Evolutionary conservation across 92 coral and sea anemone species (phyloP).

Genomic region (Umimayanthus kanabou): DNA sequence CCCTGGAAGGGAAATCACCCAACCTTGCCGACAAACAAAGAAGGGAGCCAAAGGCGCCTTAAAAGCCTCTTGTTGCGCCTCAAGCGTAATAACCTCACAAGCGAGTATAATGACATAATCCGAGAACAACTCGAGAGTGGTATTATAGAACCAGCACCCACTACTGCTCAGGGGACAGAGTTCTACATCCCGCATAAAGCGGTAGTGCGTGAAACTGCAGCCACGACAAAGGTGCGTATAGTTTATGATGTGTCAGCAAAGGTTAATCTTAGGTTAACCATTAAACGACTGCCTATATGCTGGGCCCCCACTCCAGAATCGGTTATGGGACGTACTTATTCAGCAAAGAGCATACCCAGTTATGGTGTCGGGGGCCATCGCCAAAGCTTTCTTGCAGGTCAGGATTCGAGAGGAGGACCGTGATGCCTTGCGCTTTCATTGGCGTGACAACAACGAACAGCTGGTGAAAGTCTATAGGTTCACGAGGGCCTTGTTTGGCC

Average conservation of each 20-base stretch:
- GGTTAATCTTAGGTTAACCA: neutral
- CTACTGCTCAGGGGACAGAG: neutral
- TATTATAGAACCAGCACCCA: slow-evolving; percentile 1
- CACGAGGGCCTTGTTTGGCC: neutral
- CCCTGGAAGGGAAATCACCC: too few relatives aligned
- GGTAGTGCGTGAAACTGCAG: neutral
- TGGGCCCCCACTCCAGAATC: slow-evolving; percentile 25
- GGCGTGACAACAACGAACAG: too few relatives aligned
- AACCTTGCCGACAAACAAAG: too few relatives aligned
- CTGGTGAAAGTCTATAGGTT: neutral
- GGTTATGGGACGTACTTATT: slow-evolving; percentile 21
- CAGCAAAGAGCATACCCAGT: slow-evolving; percentile 4
- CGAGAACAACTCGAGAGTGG: neutral
- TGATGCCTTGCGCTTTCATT: too few relatives aligned
- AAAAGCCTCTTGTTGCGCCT: neutral
- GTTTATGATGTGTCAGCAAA: slow-evolving; percentile 18
- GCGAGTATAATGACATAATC: neutral
- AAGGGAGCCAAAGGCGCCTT: too few relatives aligned
- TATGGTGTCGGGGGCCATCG: too few relatives aligned
- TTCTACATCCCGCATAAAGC: slow-evolving; percentile 23
- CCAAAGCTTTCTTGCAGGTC: too few relatives aligned
- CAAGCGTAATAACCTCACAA: neutral
- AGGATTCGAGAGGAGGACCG: too few relatives aligned
- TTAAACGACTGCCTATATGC: slow-evolving; percentile 13
- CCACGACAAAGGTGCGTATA: too few relatives aligned